phyloP scores from a whole-genome alignment of 2,888 invertebrate genomes.

The Villa cingulata region DNA sequence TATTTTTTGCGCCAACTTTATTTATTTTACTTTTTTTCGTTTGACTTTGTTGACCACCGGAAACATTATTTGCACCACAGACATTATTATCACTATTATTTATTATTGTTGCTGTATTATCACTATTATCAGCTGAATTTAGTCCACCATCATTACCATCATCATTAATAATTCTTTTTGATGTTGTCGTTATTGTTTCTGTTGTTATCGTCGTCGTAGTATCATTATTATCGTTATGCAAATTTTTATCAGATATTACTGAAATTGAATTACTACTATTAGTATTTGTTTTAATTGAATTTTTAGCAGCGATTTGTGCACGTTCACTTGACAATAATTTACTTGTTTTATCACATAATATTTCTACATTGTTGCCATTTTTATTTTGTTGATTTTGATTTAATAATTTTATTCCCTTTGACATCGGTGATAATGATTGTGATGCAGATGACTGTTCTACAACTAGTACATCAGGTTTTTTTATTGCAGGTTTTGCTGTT shows the following conservation, averaged over 20 bases:
- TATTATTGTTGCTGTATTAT: neutral
- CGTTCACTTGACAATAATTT: conserved; percentile 12
- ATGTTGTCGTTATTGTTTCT: neutral
- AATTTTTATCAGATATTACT: conserved; percentile 10
- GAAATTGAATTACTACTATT: conserved; percentile 3
- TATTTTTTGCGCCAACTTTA: conserved; percentile 29
- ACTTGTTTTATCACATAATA: conserved; percentile 4
- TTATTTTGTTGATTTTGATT: conserved; percentile 8
- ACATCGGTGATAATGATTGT: no score
- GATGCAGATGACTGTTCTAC: no score
- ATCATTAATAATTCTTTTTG: neutral
- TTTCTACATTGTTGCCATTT: conserved; percentile 17
- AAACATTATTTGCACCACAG: neutral
- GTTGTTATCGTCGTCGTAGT: neutral
- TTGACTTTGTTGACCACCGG: neutral
- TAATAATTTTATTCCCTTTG: conserved; percentile 8
- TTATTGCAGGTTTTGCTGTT: no score
- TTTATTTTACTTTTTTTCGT: conserved; percentile 28
- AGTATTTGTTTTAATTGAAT: no score
- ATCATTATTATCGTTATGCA: conserved; percentile 7
- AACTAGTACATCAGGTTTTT: no score
- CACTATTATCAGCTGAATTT: neutral
- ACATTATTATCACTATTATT: neutral
- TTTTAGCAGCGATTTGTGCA: conserved; percentile 7
- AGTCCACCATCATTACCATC: neutral